Evolutionary conservation across 2,113 vertebrate genomes (phyloP).

Genomic region (Coregonus clupeaformis): DNA sequence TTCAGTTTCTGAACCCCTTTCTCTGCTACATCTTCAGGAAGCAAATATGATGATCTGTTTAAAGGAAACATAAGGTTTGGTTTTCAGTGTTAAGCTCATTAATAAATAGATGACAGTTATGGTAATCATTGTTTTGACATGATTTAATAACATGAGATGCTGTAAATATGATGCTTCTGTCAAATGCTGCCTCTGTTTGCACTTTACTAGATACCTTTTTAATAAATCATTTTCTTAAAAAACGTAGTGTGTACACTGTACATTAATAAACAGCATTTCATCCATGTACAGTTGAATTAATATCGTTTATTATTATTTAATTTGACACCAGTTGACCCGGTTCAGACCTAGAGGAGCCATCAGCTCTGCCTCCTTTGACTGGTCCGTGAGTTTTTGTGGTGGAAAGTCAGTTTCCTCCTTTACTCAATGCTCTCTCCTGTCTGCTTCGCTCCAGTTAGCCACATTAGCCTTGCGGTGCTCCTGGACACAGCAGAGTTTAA

Average conservation of each 20-base stretch:
- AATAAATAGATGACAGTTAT: background rate
- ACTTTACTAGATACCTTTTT: background rate
- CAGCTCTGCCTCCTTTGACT: too few species aligned
- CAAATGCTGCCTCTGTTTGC: background rate
- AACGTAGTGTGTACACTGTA: background rate
- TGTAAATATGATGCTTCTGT: background rate
- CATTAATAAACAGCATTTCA: background rate
- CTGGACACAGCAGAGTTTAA: conserved; percentile 80
- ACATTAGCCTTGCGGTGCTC: conserved; percentile 77
- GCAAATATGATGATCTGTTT: background rate
- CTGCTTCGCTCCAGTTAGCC: too few species aligned
- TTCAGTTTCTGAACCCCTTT: background rate
- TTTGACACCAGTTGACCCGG: too few species aligned
- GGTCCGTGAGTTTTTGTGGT: background rate
- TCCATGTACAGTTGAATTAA: background rate
- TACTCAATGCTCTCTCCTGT: background rate
- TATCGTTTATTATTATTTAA: background rate
- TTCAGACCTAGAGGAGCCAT: too few species aligned
- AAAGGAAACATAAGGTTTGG: background rate
- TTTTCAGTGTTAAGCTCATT: background rate
- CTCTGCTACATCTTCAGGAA: background rate
- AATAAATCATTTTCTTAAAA: background rate
- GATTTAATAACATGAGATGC: background rate
- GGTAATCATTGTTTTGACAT: background rate
- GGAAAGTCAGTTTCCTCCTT: background rate